These are phyloP conservation scores for Sylvilagus floridanus DNA, from an alignment of 2,797 vertebrate genomes.

Conservation along the genomic window DNA sequence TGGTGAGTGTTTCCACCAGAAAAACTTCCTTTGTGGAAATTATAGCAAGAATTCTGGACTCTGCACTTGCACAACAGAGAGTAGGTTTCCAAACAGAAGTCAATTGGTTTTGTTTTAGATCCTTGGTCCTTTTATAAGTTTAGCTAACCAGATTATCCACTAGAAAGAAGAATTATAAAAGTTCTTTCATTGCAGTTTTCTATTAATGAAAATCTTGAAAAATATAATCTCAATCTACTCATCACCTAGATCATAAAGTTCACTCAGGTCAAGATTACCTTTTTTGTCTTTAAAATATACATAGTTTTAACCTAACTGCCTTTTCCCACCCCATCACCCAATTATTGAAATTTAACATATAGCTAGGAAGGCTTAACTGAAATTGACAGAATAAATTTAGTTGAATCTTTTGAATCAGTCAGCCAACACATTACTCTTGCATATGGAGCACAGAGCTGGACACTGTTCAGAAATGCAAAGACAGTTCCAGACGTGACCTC, in stretches of 20 bases:
- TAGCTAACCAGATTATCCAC: not conserved
- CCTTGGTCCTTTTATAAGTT: not conserved
- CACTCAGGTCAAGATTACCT: not conserved
- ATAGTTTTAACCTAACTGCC: not conserved
- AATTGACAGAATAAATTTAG: not conserved
- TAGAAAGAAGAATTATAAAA: not conserved
- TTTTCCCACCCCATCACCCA: not conserved
- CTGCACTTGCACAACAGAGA: constrained; percentile 6
- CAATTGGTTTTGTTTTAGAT: not conserved
- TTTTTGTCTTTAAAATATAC: not conserved
- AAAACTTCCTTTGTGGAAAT: not conserved
- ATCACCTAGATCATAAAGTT: not conserved
- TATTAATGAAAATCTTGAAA: not conserved
- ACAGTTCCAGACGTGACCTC: not conserved
- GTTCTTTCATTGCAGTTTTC: not conserved
- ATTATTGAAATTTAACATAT: not conserved
- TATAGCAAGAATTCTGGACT: not conserved
- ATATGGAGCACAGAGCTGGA: not conserved
- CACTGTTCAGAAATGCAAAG: not conserved
- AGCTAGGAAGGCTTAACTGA: not conserved
- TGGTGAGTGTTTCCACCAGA: constrained; percentile 32
- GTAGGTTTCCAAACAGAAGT: not conserved
- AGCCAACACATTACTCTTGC: not conserved
- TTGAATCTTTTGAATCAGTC: not conserved
- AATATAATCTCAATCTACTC: not conserved